Base-by-base conservation (phyloP, 2,888 invertebrate genomes). In the Embidobia sp. region DNA sequence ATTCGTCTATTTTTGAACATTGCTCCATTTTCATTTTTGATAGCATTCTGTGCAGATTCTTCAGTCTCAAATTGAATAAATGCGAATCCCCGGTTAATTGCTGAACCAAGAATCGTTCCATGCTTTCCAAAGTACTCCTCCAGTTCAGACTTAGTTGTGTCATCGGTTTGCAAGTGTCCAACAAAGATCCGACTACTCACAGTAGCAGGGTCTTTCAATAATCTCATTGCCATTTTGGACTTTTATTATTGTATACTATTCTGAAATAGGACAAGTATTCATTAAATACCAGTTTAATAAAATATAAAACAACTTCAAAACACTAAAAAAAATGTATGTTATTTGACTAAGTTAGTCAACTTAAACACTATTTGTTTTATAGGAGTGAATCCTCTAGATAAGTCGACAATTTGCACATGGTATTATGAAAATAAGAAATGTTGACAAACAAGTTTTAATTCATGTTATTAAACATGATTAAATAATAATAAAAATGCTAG, bases 51-150 rank as follows among this genome's bases (percentile, higher is more conserved):
- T 0, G 96, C 97, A 82, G 94, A 92, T 1, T 91, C 90, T 81
- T 96, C 96, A 15, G 91, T 91, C 73, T 94, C 94, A 88, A 93
- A 97, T 85, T 97, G 97, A 1, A 97, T 94, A 89, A 97, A 97
- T 11, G 95, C 97, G 89, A 96, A 97, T 53, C 95, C 95, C 80
- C 93, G 92, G 82, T 95, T 95, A 13, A 94, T 90, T n/a, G 94
- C 87, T 0, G 95, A 92, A 1, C 94, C 95, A 72, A 91, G 79
- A 37, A 96, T 93, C 73, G 91, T 91, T 0, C 97, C 97, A 86
- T 94, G 95, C 22, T 91, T 91, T 75, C 92, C 91, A 85, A 96
- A 97, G 85, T 95, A 94, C 31, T 94, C 93, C 81, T 95, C 95
- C 10, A 97, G 86, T 81, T 93, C 93, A 61, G 91, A 90, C 53